Conservation (phyloP, 1,140 invertebrate species). For the Drosophila melanica region DNA sequence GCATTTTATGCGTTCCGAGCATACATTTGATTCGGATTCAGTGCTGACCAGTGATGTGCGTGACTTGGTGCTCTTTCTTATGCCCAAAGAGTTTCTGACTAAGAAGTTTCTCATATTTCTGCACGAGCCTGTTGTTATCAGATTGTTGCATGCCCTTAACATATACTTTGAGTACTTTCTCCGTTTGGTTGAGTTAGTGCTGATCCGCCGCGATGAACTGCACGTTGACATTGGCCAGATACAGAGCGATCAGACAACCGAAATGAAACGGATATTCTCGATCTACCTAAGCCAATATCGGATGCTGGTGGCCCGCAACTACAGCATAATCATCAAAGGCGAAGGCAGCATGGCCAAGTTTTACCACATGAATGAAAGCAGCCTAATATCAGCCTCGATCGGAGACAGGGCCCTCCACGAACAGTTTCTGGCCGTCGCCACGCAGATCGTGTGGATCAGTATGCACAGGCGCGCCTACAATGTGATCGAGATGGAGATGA, state of each 20-base stretch:
- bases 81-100: constrained; percentile 62
- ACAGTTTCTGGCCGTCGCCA: constrained; percentile 65
- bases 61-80: constrained; percentile 69
- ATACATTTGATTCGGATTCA: constrained; percentile 59
- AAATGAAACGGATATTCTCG: constrained; percentile 69
- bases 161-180: constrained; percentile 82
- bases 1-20: constrained; percentile 43
- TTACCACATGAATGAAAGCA: constrained; percentile 62
- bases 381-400: constrained; percentile 60
- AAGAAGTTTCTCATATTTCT: constrained; percentile 63
- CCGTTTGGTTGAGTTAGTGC: constrained; percentile 70
- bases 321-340: constrained; percentile 66
- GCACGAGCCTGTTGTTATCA: constrained; percentile 52
- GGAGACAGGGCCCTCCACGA: constrained; percentile 66
- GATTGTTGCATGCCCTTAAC: constrained; percentile 59
- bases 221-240: constrained; percentile 51
- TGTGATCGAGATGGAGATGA: constrained; percentile 76
- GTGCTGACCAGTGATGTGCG: constrained; percentile 66
- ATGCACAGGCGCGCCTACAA: constrained; percentile 69
- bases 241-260: constrained; percentile 65
- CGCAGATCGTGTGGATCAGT: constrained; percentile 71
- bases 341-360: constrained; percentile 56
- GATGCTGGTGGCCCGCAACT: constrained; percentile 71
- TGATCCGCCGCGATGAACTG: constrained; percentile 72
- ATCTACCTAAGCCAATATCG: constrained; percentile 68